Percentiles rank a stretch among this genome's conserved stretches.
Evolutionary conservation across 1,140 invertebrate species (phyloP).

Genomic region (Sycophila sp.): DNA sequence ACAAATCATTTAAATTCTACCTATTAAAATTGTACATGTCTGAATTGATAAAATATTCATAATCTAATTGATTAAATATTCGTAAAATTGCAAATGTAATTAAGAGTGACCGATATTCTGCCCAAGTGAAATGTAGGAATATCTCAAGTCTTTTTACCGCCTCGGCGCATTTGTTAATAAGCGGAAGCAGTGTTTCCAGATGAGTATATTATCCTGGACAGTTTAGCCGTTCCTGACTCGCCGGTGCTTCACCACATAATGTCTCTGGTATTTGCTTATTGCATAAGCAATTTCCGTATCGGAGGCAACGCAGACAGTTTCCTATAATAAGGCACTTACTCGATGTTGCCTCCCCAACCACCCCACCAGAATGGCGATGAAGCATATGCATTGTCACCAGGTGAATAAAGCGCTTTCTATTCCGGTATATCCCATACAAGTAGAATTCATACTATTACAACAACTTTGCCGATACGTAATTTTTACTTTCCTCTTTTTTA

Average conservation of each 20-base stretch:
- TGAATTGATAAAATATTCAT: too few relatives aligned
- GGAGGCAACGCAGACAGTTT: conserved; percentile 56
- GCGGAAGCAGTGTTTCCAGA: background rate
- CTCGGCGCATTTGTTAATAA: too few relatives aligned
- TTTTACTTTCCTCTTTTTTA: too few relatives aligned
- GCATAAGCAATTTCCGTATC: conserved; percentile 63
- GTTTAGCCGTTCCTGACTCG: conserved; percentile 37
- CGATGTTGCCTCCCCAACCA: background rate
- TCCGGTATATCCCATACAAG: background rate
- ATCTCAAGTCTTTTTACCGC: too few relatives aligned
- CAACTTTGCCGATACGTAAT: background rate
- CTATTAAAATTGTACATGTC: too few relatives aligned
- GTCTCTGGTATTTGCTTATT: conserved; percentile 62
- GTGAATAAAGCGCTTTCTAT: background rate
- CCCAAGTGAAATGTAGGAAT: too few relatives aligned
- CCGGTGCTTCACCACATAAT: conserved; percentile 46
- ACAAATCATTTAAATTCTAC: too few relatives aligned
- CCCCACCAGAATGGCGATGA: conserved; percentile 45
- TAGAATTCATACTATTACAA: background rate
- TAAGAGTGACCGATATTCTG: too few relatives aligned
- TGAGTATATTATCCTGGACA: conserved; percentile 12
- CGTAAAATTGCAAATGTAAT: too few relatives aligned
- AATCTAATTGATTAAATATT: too few relatives aligned
- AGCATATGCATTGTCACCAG: conserved; percentile 41
- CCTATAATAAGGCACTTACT: conserved; percentile 63